A percentile compares a stretch with the other conserved stretches of the same genome.
Evolutionary conservation across 2,113 vertebrate species (phyloP).

Genomic region (Piprites chloris): DNA sequence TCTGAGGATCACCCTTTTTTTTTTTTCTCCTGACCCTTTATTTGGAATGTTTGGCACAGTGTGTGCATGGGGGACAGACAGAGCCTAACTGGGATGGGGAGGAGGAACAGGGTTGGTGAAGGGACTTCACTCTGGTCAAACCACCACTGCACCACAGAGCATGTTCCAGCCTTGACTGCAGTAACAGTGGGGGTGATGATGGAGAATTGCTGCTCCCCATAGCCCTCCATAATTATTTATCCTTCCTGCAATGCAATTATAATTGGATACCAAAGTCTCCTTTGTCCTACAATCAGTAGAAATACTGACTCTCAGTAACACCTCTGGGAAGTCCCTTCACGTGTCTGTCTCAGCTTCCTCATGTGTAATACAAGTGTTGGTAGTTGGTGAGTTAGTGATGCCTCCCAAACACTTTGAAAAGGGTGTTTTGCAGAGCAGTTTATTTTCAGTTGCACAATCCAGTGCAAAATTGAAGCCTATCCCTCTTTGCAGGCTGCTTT

Average conservation of each 20-base stretch:
- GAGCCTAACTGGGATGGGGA: not conserved
- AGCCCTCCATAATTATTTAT: not conserved
- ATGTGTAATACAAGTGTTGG: not conserved
- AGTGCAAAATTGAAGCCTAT: not conserved
- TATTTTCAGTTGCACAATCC: not conserved
- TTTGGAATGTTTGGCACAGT: not conserved
- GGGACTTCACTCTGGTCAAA: not conserved
- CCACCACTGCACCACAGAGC: not conserved
- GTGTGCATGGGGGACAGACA: not conserved
- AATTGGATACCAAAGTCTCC: not conserved
- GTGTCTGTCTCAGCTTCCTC: not conserved
- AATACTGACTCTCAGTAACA: not conserved
- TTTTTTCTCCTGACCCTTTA: not conserved
- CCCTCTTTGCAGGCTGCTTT: not conserved
- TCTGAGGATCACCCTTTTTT: not conserved
- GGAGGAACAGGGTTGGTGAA: not conserved
- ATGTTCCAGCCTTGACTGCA: not conserved
- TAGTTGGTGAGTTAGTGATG: not conserved
- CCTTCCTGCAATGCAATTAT: not conserved
- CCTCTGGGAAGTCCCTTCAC: not conserved
- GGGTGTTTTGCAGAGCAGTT: not conserved
- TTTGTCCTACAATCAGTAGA: accelerated
- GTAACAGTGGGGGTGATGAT: not conserved
- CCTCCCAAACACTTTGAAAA: not conserved
- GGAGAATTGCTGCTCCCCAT: not conserved